Conservation (phyloP, 2,888 invertebrate species). For the Dermolepida albohirtum region DNA sequence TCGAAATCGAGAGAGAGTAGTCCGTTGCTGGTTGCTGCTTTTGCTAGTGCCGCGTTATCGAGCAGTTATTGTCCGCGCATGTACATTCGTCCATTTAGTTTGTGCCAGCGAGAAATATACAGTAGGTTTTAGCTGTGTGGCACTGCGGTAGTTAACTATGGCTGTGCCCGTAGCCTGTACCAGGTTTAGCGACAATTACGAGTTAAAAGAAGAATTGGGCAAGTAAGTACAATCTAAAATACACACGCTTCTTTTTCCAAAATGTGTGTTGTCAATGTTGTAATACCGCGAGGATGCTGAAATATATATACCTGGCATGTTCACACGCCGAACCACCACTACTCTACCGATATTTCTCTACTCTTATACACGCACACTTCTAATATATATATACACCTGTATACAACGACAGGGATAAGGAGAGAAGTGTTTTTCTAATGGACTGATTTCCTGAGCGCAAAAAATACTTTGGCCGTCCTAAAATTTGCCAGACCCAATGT, state of each 20-base stretch:
- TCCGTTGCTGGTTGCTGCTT: constrained; percentile 39
- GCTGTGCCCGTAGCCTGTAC: constrained; percentile 92
- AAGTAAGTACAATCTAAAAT: constrained; percentile 79
- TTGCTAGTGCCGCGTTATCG: constrained; percentile 42
- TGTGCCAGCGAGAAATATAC: constrained; percentile 56
- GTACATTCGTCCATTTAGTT: constrained; percentile 45
- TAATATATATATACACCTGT: background rate
- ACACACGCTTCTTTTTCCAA: constrained; percentile 37
- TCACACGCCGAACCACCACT: constrained; percentile 36
- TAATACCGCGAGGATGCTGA: constrained; percentile 37
- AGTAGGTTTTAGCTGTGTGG: constrained; percentile 58
- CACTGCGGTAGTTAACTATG: constrained; percentile 70
- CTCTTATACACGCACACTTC: constrained; percentile 14
- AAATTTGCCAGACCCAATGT: constrained; percentile 38
- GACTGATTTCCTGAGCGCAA: constrained; percentile 52
- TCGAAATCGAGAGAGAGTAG: constrained; percentile 36
- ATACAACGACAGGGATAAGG: constrained; percentile 1
- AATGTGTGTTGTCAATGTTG: constrained; percentile 36
- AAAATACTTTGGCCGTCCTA: constrained; percentile 51
- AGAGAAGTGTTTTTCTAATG: constrained; percentile 48
- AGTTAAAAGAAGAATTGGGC: constrained; percentile 99
- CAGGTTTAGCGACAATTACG: constrained; percentile 99
- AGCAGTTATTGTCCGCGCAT: constrained; percentile 45
- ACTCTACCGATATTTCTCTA: constrained; percentile 33
- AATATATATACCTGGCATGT: constrained; percentile 36